Evolutionary conservation across 2,888 invertebrate species (phyloP).

Genomic region (Sphaeridia pumilis): DNA sequence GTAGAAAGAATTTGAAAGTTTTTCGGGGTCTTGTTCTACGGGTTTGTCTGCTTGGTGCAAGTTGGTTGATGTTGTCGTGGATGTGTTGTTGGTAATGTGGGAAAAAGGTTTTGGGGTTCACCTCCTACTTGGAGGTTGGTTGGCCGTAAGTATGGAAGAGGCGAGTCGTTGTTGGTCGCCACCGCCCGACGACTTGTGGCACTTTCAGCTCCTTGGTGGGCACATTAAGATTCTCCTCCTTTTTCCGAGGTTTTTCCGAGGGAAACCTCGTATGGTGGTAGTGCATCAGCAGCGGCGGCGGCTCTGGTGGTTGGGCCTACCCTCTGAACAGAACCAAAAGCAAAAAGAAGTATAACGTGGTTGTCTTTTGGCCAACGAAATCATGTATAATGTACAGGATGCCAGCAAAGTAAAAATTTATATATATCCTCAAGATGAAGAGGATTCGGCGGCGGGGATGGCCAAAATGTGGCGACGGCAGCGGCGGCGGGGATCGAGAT

Average conservation of each 20-base stretch:
- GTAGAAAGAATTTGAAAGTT: too few species aligned
- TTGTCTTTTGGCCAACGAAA: background rate
- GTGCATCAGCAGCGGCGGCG: background rate
- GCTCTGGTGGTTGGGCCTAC: background rate
- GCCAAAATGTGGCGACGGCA: too few species aligned
- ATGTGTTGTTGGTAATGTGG: slow-evolving; percentile 3
- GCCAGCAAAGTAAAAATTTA: background rate
- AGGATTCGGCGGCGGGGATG: too few species aligned
- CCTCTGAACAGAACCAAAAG: too few species aligned
- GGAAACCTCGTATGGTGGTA: too few species aligned
- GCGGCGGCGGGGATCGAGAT: slow-evolving; percentile 2
- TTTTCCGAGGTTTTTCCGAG: slow-evolving; percentile 3
- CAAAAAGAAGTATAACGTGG: too few species aligned
- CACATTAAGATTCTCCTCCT: slow-evolving; percentile 3
- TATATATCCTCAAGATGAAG: too few species aligned
- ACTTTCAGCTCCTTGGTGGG: slow-evolving; percentile 4
- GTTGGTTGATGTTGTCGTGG: too few species aligned
- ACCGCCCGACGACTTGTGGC: too few species aligned
- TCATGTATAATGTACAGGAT: slow-evolving; percentile 3
- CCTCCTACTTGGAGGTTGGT: slow-evolving; percentile 3
- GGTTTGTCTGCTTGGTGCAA: too few species aligned
- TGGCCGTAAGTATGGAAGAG: background rate
- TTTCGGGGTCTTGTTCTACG: too few species aligned
- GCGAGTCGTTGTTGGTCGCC: slow-evolving; percentile 2
- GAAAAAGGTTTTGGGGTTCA: slow-evolving; percentile 1